Base-by-base conservation (phyloP, 1,140 invertebrate species). In the Melanaphis sacchari region DNA sequence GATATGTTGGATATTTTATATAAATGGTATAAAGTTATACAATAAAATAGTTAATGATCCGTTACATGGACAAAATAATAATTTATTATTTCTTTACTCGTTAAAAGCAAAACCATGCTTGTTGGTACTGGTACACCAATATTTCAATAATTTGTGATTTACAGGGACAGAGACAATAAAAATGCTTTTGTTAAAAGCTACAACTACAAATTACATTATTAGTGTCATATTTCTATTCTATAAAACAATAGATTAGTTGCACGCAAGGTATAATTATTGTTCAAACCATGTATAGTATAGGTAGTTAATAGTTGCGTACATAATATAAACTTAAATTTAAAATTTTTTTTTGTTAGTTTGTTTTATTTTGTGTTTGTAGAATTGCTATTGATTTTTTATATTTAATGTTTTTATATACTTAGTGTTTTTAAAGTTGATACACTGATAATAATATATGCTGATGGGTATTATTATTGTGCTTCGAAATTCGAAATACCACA, bases 101-200 rank as follows among this genome's bases (percentile, higher is more conserved):
- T 43, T 87, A 87, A 87, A 87, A 87, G 84, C 84, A 41, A 9
- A 85, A 87, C 84, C 41, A 1, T 21, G 84, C 84, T 41, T 31
- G 40, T 38, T 43, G 31, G 31, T 76, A n/a, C 41, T 40, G 31
- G 41, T 31, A 43, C 8, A n/a, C 26, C 84, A n/a, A n/a, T 24
- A 87, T 41, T 18, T 46, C 84, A 46, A 87, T 87, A 87, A 46
- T 87, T 87, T 87, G 40, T 87, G 31, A 87, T 87, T 87, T 87
- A 43, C 3, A 18, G 31, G 84, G 82, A n/a, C 3, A 18, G 41
- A 41, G 82, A 40, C 38, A 85, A 40, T 85, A 76, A n/a, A 66
- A 76, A 76, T n/a, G 6, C 18, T 5, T 41, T 41, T 41, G 24
- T 85, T 85, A 41, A 85, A 85, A 85, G 40, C 82, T 11, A 41